Conservation (phyloP, 2,888 invertebrate species). For the Hypena proboscidalis region DNA sequence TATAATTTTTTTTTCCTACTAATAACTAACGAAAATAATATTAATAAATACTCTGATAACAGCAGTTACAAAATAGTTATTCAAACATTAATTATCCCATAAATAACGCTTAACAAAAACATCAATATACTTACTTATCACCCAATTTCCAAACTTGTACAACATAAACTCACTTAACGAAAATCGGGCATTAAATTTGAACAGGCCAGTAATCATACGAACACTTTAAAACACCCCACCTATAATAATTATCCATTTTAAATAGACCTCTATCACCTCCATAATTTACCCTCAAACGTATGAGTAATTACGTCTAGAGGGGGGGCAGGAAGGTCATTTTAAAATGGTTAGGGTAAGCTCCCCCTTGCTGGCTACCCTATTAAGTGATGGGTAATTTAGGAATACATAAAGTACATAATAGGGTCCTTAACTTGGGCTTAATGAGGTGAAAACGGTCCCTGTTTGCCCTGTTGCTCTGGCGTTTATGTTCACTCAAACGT, state of each 20-base stretch:
- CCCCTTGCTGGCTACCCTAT: conserved; percentile 71
- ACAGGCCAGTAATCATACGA: conserved; percentile 79
- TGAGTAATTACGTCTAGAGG: conserved; percentile 32
- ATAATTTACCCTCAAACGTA: conserved; percentile 20
- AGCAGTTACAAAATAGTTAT: background rate
- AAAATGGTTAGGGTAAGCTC: conserved; percentile 68
- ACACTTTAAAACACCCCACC: conserved; percentile 79
- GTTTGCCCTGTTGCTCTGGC: conserved; percentile 64
- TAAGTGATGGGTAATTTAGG: conserved; percentile 85
- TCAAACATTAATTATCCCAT: conserved; percentile 1
- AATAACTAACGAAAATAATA: too few relatives aligned
- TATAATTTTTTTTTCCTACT: too few relatives aligned
- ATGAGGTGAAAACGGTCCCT: conserved; percentile 83
- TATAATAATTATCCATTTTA: conserved; percentile 58
- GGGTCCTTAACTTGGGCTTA: conserved; percentile 80
- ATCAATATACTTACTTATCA: conserved; percentile 46
- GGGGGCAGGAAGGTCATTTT: conserved; percentile 50
- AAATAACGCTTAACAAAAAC: conserved; percentile 22
- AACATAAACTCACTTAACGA: conserved; percentile 56
- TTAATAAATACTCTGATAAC: background rate
- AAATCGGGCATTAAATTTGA: conserved; percentile 78
- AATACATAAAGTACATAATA: conserved; percentile 85
- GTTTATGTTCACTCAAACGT: conserved; percentile 65
- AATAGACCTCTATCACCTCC: conserved; percentile 47
- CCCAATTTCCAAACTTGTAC: conserved; percentile 64